A percentile compares a stretch with the other conserved stretches of the same genome.
phyloP scores from a whole-genome alignment of 1,140 invertebrate genomes.

The Pissodes strobi region DNA sequence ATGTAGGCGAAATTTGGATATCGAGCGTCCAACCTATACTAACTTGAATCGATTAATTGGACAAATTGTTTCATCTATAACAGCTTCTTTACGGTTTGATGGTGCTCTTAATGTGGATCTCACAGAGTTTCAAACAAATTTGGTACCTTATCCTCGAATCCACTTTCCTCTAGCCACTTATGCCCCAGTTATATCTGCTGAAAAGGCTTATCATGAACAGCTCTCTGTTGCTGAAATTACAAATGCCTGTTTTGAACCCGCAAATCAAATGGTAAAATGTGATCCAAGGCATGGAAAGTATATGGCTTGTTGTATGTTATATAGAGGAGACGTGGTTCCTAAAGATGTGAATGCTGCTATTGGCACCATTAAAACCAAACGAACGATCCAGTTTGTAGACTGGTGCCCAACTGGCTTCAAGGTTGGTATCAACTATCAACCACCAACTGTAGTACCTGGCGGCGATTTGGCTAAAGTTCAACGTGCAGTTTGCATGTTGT shows the following conservation, averaged over 20 bases:
- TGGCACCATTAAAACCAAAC: constrained; percentile 84
- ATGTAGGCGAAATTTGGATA: constrained; percentile 85
- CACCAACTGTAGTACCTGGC: constrained; percentile 81
- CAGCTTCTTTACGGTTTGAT: constrained; percentile 86
- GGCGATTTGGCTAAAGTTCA: too few species aligned
- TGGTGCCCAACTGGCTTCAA: too few species aligned
- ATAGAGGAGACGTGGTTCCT: too few species aligned
- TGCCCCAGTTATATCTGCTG: too few species aligned
- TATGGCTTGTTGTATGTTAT: too few species aligned
- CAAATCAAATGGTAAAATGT: constrained; percentile 93
- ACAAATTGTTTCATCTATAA: constrained; percentile 86
- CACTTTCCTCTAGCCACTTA: too few species aligned
- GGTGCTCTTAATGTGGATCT: constrained; percentile 87
- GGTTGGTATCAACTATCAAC: too few species aligned
- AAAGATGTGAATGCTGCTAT: constrained; percentile 90
- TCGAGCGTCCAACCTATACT: constrained; percentile 81
- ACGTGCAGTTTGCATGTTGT: too few species aligned
- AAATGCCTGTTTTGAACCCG: too few species aligned
- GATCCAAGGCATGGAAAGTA: constrained; percentile 88
- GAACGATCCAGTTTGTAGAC: too few species aligned
- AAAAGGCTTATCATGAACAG: constrained; percentile 57
- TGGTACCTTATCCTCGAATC: too few species aligned
- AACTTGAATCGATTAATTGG: constrained; percentile 81
- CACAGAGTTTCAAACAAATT: constrained; percentile 88
- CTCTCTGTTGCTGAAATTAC: too few species aligned